These are phyloP conservation scores for Graptemys geographica DNA, from an alignment of 2,797 vertebrate species.

Conservation along the genomic window DNA sequence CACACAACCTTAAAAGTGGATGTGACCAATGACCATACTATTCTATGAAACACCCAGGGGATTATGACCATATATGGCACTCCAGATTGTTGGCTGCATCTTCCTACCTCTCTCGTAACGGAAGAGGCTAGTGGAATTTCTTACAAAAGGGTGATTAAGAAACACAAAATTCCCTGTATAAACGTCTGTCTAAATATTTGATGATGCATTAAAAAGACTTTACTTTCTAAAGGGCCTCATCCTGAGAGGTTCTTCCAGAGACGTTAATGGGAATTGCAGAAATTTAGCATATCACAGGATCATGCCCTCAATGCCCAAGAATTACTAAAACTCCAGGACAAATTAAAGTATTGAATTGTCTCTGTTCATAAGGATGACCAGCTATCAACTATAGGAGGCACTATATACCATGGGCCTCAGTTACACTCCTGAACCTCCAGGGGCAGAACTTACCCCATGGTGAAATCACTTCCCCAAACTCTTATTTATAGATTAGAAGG, in stretches of 20 bases:
- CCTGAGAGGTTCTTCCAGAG: neutral
- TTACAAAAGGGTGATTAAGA: slow-evolving; percentile 67
- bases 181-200: slow-evolving; percentile 65
- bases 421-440: neutral
- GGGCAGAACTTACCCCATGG: neutral
- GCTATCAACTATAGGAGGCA: neutral
- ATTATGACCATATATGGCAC: slow-evolving; percentile 79
- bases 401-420: neutral
- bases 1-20: slow-evolving; percentile 71
- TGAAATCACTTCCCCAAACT: neutral
- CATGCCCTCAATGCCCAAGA: neutral
- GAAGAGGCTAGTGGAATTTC: slow-evolving; percentile 67
- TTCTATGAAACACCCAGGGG: slow-evolving; percentile 34
- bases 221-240: neutral
- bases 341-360: neutral
- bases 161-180: slow-evolving; percentile 66
- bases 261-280: neutral
- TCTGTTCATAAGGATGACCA: neutral
- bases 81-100: slow-evolving; percentile 40
- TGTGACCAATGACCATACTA: slow-evolving; percentile 46
- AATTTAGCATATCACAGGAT: neutral
- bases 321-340: neutral
- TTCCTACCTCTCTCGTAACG: slow-evolving; percentile 49
- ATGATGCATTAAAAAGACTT: slow-evolving; percentile 49
- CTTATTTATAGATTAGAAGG: neutral